phyloP scores from a whole-genome alignment of 2,113 vertebrate species.

The Morone chrysops region DNA sequence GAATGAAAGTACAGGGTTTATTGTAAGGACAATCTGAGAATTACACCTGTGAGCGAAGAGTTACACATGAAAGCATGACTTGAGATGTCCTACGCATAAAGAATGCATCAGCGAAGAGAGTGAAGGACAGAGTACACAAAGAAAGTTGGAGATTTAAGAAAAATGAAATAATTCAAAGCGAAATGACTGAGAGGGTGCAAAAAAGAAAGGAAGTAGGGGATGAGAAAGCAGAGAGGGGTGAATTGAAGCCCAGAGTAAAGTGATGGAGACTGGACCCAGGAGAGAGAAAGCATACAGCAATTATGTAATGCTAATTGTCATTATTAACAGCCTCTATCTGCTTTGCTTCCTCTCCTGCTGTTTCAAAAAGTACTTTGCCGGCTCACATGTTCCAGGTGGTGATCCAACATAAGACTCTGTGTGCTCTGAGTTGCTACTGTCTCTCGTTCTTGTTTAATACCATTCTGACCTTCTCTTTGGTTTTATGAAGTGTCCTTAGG shows the following conservation, averaged over 20 bases:
- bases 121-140: neutral
- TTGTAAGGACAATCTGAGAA: constrained; percentile 38
- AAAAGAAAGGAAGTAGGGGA: neutral
- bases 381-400: constrained; percentile 36
- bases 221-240: neutral
- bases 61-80: constrained; percentile 17
- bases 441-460: neutral
- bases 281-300: constrained; percentile 18
- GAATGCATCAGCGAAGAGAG: constrained; percentile 2
- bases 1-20: constrained; percentile 10
- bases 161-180: constrained; percentile 1
- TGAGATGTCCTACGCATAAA: constrained; percentile 14
- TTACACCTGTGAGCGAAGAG: constrained; percentile 26
- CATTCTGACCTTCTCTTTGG: constrained; percentile 11
- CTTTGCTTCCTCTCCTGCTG: constrained; percentile 14
- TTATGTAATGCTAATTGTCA: constrained; percentile 48
- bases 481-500: neutral
- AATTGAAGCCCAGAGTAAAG: neutral
- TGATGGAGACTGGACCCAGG: constrained; percentile 20
- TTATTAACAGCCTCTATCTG: constrained; percentile 34
- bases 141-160: neutral
- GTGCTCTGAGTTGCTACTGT: neutral
- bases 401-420: neutral
- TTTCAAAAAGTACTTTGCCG: neutral
- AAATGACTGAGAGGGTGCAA: neutral